These are phyloP conservation scores for honey bee (Apis mellifera) DNA, from an alignment of 1,140 invertebrate genomes.

Conservation along the genomic window Amel_HAv3.1 CM009932.2:13025001-13025500, in stretches of 20 bases:
- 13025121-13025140: conserved; percentile 71
- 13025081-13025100: conserved; percentile 71
- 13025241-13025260: neutral
- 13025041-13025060: conserved; percentile 64
- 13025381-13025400: neutral
- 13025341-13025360: neutral
- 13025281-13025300: neutral
- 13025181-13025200: conserved; percentile 42
- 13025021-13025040: conserved; percentile 8
- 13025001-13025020: no score
- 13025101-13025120: conserved; percentile 58
- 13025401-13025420: no score
- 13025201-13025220: conserved; percentile 20
- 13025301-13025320: neutral
- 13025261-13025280: neutral
- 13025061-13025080: conserved; percentile 54
- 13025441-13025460: no score
- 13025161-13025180: conserved; percentile 67
- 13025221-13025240: neutral
- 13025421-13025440: no score
- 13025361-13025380: neutral
- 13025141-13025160: conserved; percentile 43
- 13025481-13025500: no score
- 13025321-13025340: neutral
- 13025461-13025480: no score